These are phyloP conservation scores for Harpagoxenus sublaevis DNA, from an alignment of 2,888 invertebrate species.

Conservation along the genomic window DNA sequence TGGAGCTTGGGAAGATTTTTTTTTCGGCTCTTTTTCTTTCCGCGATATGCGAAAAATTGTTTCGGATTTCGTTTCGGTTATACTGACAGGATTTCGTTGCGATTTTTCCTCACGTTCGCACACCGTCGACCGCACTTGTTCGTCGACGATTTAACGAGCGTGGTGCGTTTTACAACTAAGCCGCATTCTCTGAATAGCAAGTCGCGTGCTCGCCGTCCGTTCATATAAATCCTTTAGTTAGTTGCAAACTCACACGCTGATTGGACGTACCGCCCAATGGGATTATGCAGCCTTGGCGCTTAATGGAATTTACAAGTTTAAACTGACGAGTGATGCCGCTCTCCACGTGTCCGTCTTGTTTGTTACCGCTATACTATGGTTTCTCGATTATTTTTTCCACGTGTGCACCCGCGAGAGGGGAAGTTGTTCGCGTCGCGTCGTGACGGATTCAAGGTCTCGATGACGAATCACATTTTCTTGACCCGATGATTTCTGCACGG, in stretches of 20 bases:
- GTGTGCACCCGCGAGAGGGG: not conserved
- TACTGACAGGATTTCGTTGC: slow-evolving; percentile 14
- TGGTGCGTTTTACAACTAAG: slow-evolving; percentile 49
- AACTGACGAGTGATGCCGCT: slow-evolving; percentile 21
- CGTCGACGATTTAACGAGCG: slow-evolving; percentile 41
- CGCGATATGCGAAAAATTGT: slow-evolving; percentile 17
- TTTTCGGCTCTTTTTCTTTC: not conserved
- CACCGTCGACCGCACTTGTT: not conserved
- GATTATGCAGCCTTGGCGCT: slow-evolving; percentile 59
- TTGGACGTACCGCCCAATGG: slow-evolving; percentile 63
- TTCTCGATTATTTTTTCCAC: slow-evolving; percentile 43
- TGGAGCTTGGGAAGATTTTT: not conserved
- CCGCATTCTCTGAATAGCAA: slow-evolving; percentile 62
- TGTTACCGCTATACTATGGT: not conserved
- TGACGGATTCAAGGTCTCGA: slow-evolving; percentile 36
- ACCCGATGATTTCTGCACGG: not conserved
- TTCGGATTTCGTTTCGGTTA: not conserved
- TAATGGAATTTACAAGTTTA: slow-evolving; percentile 75
- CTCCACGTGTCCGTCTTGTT: slow-evolving; percentile 24
- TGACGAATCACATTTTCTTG: slow-evolving; percentile 43
- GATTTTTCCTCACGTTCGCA: slow-evolving; percentile 37
- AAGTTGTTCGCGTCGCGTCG: not conserved
- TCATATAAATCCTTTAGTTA: slow-evolving; percentile 66
- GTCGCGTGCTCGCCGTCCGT: slow-evolving; percentile 45
- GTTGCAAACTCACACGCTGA: slow-evolving; percentile 67